Evolutionary conservation across 2,888 invertebrate species (phyloP).

Genomic region (Colostygia pectinataria): DNA sequence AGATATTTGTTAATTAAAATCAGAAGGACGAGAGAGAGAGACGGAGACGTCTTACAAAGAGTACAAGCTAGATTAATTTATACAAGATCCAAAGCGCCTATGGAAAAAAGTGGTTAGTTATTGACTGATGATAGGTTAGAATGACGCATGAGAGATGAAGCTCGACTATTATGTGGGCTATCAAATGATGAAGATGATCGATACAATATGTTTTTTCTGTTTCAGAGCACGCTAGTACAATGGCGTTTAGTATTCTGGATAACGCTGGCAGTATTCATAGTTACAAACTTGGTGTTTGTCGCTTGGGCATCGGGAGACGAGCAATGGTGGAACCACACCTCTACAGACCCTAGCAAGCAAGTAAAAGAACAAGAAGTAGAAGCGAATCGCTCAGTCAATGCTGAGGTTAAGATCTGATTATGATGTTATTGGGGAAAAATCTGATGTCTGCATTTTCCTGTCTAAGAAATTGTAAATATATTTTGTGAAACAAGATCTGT

Average conservation of each 20-base stretch:
- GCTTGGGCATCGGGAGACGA: constrained; percentile 90
- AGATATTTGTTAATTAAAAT: too few relatives aligned
- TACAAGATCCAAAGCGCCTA: too few relatives aligned
- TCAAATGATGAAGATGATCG: too few relatives aligned
- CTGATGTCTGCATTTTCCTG: constrained; percentile 32
- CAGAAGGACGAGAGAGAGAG: too few relatives aligned
- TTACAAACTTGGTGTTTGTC: constrained; percentile 88
- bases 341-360: constrained; percentile 58
- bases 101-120: too few relatives aligned
- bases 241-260: constrained; percentile 94
- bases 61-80: too few relatives aligned
- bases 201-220: too few relatives aligned
- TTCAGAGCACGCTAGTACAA: constrained; percentile 84
- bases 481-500: too few relatives aligned
- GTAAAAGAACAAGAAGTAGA: constrained; percentile 50
- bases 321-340: constrained; percentile 88
- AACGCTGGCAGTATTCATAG: constrained; percentile 86
- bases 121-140: too few relatives aligned
- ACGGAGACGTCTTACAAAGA: too few relatives aligned
- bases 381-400: constrained; percentile 56
- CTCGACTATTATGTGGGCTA: too few relatives aligned
- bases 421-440: constrained; percentile 20
- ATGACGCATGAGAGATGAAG: too few relatives aligned
- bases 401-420: constrained; percentile 56
- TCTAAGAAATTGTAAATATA: constrained; percentile 29